Evolutionary conservation across 2,888 invertebrate species (phyloP).

Genomic region (Drosophila mercatorum): DNA sequence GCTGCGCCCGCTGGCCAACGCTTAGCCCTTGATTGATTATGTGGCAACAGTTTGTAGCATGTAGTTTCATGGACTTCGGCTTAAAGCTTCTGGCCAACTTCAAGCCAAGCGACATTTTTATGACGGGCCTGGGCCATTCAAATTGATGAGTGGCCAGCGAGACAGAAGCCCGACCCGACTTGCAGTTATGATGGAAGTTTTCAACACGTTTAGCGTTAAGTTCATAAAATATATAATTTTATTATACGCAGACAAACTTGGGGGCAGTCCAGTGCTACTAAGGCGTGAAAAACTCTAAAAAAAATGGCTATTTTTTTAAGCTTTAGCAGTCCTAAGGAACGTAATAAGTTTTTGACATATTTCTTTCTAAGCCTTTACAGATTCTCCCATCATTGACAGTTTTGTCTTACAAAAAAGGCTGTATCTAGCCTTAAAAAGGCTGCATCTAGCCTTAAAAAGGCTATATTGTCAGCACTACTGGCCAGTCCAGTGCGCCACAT

Average conservation of each 20-base stretch:
- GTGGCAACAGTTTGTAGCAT: conserved; percentile 37
- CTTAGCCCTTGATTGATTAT: conserved; percentile 68
- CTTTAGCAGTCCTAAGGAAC: no score
- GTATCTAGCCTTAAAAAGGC: not conserved
- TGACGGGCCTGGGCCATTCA: not conserved
- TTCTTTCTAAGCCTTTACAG: no score
- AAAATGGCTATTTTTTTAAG: no score
- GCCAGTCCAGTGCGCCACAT: not conserved
- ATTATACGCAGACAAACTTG: conserved; percentile 36
- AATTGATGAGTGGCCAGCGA: conserved; percentile 20
- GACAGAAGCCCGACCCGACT: not conserved
- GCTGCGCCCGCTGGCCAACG: conserved; percentile 49
- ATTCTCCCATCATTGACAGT: no score
- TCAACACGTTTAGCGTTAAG: conserved; percentile 42
- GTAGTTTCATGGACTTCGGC: conserved; percentile 38
- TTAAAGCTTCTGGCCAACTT: conserved; percentile 24
- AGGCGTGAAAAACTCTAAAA: not conserved
- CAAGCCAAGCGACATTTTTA: conserved; percentile 1
- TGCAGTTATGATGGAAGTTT: conserved; percentile 23
- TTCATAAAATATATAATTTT: conserved; percentile 43
- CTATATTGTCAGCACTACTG: not conserved
- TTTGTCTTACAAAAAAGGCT: not conserved
- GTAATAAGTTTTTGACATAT: no score
- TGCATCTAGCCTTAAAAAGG: not conserved
- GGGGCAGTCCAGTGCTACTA: not conserved